Evolutionary conservation across 1,140 invertebrate species (phyloP), one percentile per base, ranked within the genome.

Genomic region (Apis dorsata): DNA sequence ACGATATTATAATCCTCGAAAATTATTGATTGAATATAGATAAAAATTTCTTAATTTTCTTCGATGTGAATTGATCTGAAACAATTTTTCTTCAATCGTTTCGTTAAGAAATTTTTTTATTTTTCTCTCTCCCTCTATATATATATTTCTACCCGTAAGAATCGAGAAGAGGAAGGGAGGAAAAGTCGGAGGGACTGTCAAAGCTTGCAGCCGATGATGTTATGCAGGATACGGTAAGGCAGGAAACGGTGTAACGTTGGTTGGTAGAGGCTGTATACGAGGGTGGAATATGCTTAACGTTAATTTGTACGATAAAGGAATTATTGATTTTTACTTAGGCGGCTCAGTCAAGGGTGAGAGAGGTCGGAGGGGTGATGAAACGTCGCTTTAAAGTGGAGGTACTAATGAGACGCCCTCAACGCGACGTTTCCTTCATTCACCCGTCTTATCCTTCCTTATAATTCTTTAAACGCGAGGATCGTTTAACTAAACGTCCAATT

Each of bases 301-400:
- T 93, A 93, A 93, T 93, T 93, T 92, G 89, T 90, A 86, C 91
- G 91, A 93, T 93, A 93, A 93, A 93, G 91, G 91, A 93, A 93
- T 93, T 93, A 93, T 93, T 93, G 93, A 93, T 93, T 93, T 93
- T 93, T 93, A 93, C 92, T 93, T 92, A 93, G 90, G 72, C 87
- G 81, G 85, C 81, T 83, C 91, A 90, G 86, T 91, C 84, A 86
- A 91, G 91, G 90, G 90, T 90, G 89, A 89, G 88, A 90, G 88
- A 84, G 86, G 84, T 74, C 70, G 71, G 71, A 62, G 85, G 73
- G 79, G 60, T 80, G 71, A 81, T 85, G 80, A 83, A 81, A 78
- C 77, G 84, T 83, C 79, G 85, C 83, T 89, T 90, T 90, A 90
- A 90, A 89, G 88, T 80, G 76, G 88, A 88, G 84, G 79, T 90